phyloP scores from a whole-genome alignment of 2,888 invertebrate species.

The Cheiracanthium punctorium region DNA sequence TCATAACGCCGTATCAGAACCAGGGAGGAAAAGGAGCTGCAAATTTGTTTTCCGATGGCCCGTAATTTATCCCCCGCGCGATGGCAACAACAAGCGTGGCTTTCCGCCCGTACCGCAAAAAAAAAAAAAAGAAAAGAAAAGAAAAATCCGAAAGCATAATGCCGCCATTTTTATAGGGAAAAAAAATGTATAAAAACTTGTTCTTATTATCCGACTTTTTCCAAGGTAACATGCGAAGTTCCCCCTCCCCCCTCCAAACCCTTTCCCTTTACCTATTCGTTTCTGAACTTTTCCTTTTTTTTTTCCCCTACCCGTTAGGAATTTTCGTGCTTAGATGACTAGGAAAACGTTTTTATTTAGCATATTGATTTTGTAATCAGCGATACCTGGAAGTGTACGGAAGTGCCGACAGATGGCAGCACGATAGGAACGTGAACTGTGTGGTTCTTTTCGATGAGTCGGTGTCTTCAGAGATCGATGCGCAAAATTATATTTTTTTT shows the following conservation, averaged over 20 bases:
- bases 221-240: background rate
- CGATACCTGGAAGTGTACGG: slow-evolving; percentile 36
- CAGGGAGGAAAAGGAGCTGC: slow-evolving; percentile 7
- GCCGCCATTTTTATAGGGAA: slow-evolving; percentile 2
- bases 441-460: slow-evolving; percentile 4
- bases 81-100: slow-evolving; percentile 5
- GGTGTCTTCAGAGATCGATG: slow-evolving; percentile 25
- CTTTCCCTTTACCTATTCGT: background rate
- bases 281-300: slow-evolving; percentile 5
- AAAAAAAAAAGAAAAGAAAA: too few relatives aligned
- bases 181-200: background rate
- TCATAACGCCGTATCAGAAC: slow-evolving; percentile 37
- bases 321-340: background rate
- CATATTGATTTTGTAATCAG: slow-evolving; percentile 68
- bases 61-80: slow-evolving; percentile 54
- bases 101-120: slow-evolving; percentile 5
- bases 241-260: background rate
- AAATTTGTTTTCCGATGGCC: slow-evolving; percentile 55
- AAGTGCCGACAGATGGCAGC: slow-evolving; percentile 41
- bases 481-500: slow-evolving; percentile 24
- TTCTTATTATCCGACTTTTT: background rate
- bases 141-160: too few relatives aligned
- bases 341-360: slow-evolving; percentile 59
- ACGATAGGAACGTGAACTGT: background rate
- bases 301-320: too few relatives aligned